Evolutionary conservation across 1,140 invertebrate species (phyloP), one percentile per base, ranked within the genome.

Genomic region (Cecropterus lyciades): DNA sequence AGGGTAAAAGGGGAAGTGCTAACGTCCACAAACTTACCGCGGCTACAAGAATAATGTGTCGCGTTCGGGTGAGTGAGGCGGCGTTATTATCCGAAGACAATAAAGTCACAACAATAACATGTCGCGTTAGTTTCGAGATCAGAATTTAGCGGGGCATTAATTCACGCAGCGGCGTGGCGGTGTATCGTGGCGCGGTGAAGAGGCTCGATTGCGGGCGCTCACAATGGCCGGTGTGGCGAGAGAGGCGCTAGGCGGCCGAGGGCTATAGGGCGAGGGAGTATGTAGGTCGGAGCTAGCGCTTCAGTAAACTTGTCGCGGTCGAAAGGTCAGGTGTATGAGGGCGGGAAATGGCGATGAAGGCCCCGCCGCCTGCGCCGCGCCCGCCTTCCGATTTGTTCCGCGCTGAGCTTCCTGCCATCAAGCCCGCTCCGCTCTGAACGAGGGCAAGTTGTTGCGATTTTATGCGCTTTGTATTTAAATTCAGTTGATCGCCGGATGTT

Each of bases 291-390:
- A 71, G 67, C 72, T 73, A 87, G 76, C 83, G 87, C 85, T 84
- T 84, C 84, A 85, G 75, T 82, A 81, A 87, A 80, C 82, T 82
- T 79, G 82, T 87, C 77, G 81, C 75, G 80, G 70, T 59, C 73
- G 72, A 85, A 85, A 87, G 84, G 82, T 85, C 82, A 91, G 87
- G 89, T 87, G 84, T 87, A 85, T 88, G 79, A 85, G 85, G 85
- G 82, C 80, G 85, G 85, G 84, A 89, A 89, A 85, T 79, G 77
- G 70, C 80, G 85, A 80, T 77, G 80, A 82, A 79, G 77, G 73
- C 73, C 65, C 43, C 75, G 62, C 73, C 69, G 70, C 76, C 73
- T 68, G 69, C 75, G 67, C 73, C 70, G 62, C 49, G 56, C 67
- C 52, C 42, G 59, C 59, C 49, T 63, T 63, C 59, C 48, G 59